These are phyloP conservation scores for Gadopsis marmoratus DNA, from an alignment of 2,797 vertebrate species.

Conservation along the genomic window DNA sequence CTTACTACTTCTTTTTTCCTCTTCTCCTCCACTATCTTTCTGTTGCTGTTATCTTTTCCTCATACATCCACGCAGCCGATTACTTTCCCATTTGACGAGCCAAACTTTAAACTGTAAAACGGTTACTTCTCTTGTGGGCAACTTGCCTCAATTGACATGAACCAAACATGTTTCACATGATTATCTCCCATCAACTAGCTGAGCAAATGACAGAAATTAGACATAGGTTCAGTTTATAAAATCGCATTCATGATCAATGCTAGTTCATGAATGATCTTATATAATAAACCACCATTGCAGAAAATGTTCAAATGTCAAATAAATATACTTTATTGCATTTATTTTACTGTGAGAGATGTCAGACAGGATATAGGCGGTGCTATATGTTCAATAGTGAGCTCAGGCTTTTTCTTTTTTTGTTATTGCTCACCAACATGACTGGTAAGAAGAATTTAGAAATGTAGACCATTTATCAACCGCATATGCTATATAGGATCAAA, in stretches of 20 bases:
- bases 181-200: neutral
- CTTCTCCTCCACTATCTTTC: constrained; percentile 25
- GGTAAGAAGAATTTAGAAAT: neutral
- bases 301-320: no score
- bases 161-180: neutral
- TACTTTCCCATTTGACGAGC: constrained; percentile 17
- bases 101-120: constrained; percentile 8
- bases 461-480: neutral
- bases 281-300: neutral
- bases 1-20: constrained; percentile 20
- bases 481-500: neutral
- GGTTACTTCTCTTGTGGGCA: neutral
- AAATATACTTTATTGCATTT: no score
- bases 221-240: neutral
- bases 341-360: neutral
- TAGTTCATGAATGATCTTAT: no score
- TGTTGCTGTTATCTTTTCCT: constrained; percentile 40
- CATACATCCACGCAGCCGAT: neutral
- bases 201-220: constrained; percentile 7
- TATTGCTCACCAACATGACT: neutral
- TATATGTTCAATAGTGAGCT: neutral
- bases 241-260: neutral
- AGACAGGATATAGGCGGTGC: neutral
- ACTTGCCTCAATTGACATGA: constrained; percentile 30
- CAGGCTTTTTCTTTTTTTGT: neutral